Conservation (phyloP, 2,113 vertebrate species). For the Chaetodon auriga region DNA sequence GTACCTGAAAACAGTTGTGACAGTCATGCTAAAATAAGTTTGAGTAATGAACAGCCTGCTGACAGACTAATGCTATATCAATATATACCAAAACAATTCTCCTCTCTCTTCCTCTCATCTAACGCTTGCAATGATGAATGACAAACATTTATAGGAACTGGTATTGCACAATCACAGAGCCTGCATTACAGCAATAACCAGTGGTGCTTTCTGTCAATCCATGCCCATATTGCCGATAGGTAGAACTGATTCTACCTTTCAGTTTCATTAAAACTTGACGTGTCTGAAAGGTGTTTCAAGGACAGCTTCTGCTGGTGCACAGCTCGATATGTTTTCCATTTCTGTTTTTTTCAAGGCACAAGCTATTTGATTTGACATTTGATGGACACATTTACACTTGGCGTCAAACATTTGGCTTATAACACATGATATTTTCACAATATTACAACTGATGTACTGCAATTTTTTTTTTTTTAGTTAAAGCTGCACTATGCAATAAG, state of each 20-base stretch:
- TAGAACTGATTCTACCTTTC: not conserved
- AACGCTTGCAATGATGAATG: slow-evolving; percentile 41
- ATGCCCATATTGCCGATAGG: not conserved
- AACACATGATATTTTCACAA: not conserved
- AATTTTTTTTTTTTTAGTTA: not conserved
- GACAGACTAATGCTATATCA: slow-evolving; percentile 73
- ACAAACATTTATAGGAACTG: slow-evolving; percentile 7
- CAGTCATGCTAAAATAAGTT: slow-evolving; percentile 68
- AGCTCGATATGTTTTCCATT: not conserved
- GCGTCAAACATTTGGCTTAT: not conserved
- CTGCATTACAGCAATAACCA: not conserved
- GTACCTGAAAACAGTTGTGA: slow-evolving; percentile 76
- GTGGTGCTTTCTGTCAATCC: not conserved
- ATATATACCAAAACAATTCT: slow-evolving; percentile 48
- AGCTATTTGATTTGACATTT: not conserved
- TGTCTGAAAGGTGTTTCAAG: not conserved
- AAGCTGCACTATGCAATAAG: not conserved
- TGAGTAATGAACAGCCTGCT: slow-evolving; percentile 70
- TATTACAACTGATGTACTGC: not conserved
- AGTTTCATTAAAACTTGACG: not conserved
- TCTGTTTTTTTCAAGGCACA: not conserved
- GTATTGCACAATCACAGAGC: not conserved
- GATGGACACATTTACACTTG: not conserved
- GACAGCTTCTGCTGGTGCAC: not conserved
- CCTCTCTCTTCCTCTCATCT: slow-evolving; percentile 19